Conservation (phyloP, 1,140 invertebrate species). For the Chironomus striatipennis region DNA sequence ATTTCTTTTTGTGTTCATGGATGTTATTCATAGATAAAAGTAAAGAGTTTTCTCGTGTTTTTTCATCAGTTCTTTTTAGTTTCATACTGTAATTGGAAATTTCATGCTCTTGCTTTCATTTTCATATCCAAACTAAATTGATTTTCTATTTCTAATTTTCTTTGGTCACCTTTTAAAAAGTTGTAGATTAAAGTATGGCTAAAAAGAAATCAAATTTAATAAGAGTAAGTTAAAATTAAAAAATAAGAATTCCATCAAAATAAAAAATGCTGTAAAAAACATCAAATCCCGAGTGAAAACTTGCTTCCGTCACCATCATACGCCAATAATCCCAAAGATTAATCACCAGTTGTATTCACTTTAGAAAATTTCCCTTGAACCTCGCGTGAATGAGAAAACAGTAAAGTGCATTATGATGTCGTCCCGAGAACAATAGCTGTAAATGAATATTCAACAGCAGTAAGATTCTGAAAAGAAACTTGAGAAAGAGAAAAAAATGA, state of each 20-base stretch:
- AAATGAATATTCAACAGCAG: not conserved
- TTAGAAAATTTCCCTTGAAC: not conserved
- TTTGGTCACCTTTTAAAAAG: too few species aligned
- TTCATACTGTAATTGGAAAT: too few species aligned
- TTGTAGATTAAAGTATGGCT: too few species aligned
- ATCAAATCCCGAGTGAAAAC: not conserved
- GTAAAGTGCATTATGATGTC: not conserved
- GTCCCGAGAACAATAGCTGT: not conserved
- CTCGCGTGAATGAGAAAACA: conserved; percentile 5
- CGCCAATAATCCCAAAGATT: conserved; percentile 7
- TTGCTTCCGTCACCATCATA: not conserved
- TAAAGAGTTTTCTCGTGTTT: too few species aligned
- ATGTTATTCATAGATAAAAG: too few species aligned
- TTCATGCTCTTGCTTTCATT: too few species aligned
- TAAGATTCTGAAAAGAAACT: not conserved
- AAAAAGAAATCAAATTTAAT: not conserved
- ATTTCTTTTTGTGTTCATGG: not conserved
- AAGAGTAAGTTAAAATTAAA: not conserved
- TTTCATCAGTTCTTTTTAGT: too few species aligned
- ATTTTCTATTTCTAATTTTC: too few species aligned
- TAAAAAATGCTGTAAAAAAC: not conserved
- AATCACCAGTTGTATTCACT: not conserved
- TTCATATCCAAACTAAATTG: too few species aligned
- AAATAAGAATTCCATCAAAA: not conserved
- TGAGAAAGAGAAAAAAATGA: not conserved